Percentiles rank a stretch among this genome's conserved stretches.
Conservation (phyloP, 1,140 invertebrate species). For the Papilio polyxenes region DNA sequence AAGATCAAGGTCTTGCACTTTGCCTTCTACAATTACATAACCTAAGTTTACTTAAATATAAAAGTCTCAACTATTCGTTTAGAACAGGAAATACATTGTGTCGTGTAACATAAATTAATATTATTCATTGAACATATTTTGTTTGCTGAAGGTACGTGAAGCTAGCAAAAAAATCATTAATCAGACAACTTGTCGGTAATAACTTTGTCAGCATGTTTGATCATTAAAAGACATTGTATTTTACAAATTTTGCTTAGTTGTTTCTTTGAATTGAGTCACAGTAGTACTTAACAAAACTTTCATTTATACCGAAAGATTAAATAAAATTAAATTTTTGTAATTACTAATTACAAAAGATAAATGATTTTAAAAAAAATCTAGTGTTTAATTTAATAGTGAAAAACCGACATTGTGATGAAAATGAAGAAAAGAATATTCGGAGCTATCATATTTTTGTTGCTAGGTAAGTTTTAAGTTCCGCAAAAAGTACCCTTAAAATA, state of each 20-base stretch:
- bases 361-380: not conserved
- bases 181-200: not conserved
- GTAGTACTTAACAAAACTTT: not conserved
- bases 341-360: not conserved
- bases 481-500: no score
- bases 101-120: not conserved
- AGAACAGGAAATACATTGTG: not conserved
- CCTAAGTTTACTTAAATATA: not conserved
- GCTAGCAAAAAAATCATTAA: not conserved
- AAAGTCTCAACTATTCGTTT: not conserved
- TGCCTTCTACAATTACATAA: not conserved
- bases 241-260: not conserved
- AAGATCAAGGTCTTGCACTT: not conserved
- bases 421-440: not conserved
- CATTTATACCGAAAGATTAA: not conserved
- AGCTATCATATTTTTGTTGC: slow-evolving; percentile 6
- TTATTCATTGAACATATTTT: not conserved
- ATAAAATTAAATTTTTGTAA: not conserved
- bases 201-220: not conserved
- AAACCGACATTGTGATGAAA: not conserved
- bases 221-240: not conserved
- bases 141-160: not conserved
- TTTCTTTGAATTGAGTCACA: not conserved
- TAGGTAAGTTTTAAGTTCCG: not conserved
- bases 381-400: not conserved